phyloP scores from a whole-genome alignment of 2,797 vertebrate genomes.

The Typhlichthys eigenmanni region DNA sequence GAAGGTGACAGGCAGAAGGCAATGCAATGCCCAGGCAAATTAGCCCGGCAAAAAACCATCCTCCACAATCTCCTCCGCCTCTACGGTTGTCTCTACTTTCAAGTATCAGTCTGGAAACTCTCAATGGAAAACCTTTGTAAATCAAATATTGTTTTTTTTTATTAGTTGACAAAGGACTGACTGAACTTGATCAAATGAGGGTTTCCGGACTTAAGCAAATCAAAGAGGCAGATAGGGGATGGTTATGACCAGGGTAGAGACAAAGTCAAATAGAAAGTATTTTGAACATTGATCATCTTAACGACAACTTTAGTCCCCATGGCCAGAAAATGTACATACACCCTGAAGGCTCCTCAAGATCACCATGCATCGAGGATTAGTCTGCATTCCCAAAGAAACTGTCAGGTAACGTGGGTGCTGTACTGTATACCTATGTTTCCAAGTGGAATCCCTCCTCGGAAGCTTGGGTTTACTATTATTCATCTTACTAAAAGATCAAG shows the following conservation, averaged over 20 bases:
- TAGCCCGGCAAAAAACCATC: too few species aligned
- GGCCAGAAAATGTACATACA: slow-evolving; percentile 21
- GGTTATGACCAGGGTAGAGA: slow-evolving; percentile 54
- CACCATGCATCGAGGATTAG: slow-evolving; percentile 92
- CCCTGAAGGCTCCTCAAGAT: slow-evolving; percentile 45
- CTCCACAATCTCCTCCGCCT: too few species aligned
- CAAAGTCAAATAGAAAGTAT: slow-evolving; percentile 64
- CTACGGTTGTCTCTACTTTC: too few species aligned
- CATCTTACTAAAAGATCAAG: slow-evolving; percentile 90
- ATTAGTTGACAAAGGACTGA: too few species aligned
- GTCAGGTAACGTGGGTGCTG: slow-evolving; percentile 83
- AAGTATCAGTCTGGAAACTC: too few species aligned
- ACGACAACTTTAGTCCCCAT: slow-evolving; percentile 59
- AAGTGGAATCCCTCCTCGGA: slow-evolving; percentile 90
- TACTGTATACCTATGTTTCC: slow-evolving; percentile 95
- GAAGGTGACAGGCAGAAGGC: neutral
- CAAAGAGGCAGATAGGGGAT: too few species aligned
- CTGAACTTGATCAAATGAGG: too few species aligned
- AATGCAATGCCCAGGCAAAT: neutral
- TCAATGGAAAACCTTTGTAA: too few species aligned
- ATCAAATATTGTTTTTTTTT: too few species aligned
- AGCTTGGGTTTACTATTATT: slow-evolving; percentile 97
- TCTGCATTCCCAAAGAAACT: slow-evolving; percentile 88
- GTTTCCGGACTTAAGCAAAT: too few species aligned
- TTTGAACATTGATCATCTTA: slow-evolving; percentile 27